Conservation (phyloP, 37 sponge, comb jelly and placozoan genomes). For the Aplysina aerophoba region DNA sequence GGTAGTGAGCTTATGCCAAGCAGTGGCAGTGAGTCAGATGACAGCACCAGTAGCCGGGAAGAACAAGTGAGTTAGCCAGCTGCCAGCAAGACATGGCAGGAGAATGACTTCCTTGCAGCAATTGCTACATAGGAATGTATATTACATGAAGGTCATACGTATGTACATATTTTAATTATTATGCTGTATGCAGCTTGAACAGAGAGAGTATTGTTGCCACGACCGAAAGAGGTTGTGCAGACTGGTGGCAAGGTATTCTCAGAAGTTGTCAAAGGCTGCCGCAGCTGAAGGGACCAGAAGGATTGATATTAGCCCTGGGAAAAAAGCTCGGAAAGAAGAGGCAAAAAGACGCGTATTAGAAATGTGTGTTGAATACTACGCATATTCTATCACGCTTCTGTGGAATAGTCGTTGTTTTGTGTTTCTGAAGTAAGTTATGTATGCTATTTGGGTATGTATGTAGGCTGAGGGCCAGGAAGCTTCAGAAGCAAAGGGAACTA, state of each 20-base stretch:
- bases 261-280: background rate
- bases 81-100: too few species aligned
- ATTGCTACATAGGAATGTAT: too few species aligned
- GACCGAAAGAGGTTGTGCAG: background rate
- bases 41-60: too few species aligned
- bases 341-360: background rate
- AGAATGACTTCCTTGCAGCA: too few species aligned
- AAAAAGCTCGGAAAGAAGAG: background rate
- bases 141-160: too few species aligned
- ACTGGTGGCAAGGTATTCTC: conserved; percentile 9
- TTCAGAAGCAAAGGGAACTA: conserved; percentile 12
- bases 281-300: background rate
- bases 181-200: too few species aligned
- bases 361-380: background rate
- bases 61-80: too few species aligned
- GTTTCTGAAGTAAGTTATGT: too few species aligned
- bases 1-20: background rate
- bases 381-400: too few species aligned
- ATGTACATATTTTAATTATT: too few species aligned
- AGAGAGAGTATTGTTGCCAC: background rate
- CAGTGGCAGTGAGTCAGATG: background rate
- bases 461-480: conserved; percentile 2
- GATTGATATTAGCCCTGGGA: conserved; percentile 33
- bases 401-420: too few species aligned
- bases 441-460: too few species aligned